These are phyloP conservation scores for Nothobranchius kuhntae DNA, from an alignment of 2,113 vertebrate species.

Conservation along the genomic window DNA sequence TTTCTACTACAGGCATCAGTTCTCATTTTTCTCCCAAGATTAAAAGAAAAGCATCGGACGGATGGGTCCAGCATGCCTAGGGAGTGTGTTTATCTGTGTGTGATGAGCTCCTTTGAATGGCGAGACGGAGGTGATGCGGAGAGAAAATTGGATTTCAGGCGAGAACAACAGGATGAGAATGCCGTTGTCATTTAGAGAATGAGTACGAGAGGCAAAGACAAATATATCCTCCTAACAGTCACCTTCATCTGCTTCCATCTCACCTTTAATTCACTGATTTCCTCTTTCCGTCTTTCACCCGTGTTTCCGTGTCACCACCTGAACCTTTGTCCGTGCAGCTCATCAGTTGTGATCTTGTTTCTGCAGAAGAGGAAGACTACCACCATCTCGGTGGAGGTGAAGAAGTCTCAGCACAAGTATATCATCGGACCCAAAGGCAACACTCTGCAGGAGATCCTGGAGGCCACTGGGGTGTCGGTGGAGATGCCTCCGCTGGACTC, in stretches of 20 bases:
- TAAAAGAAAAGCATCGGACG: background rate
- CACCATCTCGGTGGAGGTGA: constrained; percentile 80
- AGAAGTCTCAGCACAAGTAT: constrained; percentile 85
- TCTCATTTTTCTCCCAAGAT: background rate
- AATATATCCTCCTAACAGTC: constrained; percentile 14
- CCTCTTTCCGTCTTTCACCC: background rate
- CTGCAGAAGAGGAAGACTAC: constrained; percentile 83
- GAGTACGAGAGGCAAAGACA: constrained; percentile 30
- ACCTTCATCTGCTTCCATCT: constrained; percentile 1
- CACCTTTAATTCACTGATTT: constrained; percentile 6
- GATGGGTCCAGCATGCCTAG: constrained; percentile 8
- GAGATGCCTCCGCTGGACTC: constrained; percentile 81
- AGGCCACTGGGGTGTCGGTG: constrained; percentile 78
- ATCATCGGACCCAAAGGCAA: constrained; percentile 81
- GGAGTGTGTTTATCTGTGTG: constrained; percentile 7
- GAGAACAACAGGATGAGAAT: constrained; percentile 62
- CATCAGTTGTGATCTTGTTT: background rate
- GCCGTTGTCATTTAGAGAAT: constrained; percentile 46
- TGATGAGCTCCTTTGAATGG: constrained; percentile 28
- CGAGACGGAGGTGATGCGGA: constrained; percentile 38
- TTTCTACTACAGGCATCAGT: background rate
- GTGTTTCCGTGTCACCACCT: background rate
- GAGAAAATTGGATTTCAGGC: constrained; percentile 62
- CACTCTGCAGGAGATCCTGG: constrained; percentile 84
- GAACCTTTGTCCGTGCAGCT: background rate